These are phyloP conservation scores for Arizona elegans DNA, from an alignment of 2,113 vertebrate species.

Conservation along the genomic window DNA sequence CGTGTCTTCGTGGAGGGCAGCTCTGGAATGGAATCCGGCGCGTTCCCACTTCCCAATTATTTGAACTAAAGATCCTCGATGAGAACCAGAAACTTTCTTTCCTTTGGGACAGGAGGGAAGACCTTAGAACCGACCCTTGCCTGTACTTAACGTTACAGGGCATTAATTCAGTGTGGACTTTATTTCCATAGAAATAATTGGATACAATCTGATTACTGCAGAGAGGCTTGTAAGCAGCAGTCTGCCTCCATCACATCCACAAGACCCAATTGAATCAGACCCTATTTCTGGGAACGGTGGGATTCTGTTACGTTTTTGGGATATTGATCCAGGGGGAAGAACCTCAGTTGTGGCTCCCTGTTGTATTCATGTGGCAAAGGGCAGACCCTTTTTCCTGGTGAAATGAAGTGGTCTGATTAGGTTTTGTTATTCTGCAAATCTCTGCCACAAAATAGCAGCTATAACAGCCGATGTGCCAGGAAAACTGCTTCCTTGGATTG, in stretches of 20 bases:
- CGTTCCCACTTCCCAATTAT: background rate
- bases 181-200: background rate
- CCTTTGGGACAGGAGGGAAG: background rate
- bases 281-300: background rate
- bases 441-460: background rate
- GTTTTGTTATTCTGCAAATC: background rate
- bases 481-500: background rate
- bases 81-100: background rate
- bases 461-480: background rate
- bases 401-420: background rate
- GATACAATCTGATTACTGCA: background rate
- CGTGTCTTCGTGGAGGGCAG: background rate
- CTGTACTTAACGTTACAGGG: background rate
- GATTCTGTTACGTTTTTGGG: background rate
- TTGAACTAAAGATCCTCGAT: background rate
- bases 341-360: background rate
- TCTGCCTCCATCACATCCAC: background rate
- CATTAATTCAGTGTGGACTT: background rate
- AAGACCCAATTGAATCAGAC: background rate
- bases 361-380: background rate
- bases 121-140: background rate
- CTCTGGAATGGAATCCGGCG: background rate
- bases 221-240: background rate
- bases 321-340: background rate
- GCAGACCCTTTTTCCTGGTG: background rate